Conservation (phyloP, 2,888 invertebrate species). For the Eristalinus sepulchralis region DNA sequence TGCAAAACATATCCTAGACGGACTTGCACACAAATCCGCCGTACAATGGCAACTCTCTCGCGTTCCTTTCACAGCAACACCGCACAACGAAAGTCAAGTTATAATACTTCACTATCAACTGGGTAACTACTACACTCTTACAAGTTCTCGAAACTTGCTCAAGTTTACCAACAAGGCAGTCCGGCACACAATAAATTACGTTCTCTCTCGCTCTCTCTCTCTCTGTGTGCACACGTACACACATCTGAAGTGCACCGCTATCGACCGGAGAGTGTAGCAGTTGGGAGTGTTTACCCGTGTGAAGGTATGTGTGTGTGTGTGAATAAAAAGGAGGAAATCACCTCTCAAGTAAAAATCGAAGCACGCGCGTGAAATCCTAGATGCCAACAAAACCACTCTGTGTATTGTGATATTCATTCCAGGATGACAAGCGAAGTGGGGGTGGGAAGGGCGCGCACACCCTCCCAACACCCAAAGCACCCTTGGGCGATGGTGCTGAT, state of each 20-base stretch:
- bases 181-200: not conserved
- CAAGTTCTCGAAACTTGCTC: conserved; percentile 36
- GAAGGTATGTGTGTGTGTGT: not conserved
- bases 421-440: not conserved
- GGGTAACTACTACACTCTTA: conserved; percentile 33
- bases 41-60: no score
- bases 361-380: conserved; percentile 66
- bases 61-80: conserved; percentile 22
- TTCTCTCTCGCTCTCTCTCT: no score
- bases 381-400: conserved; percentile 54
- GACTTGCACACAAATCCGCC: no score
- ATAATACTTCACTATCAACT: conserved; percentile 10
- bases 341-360: conserved; percentile 67
- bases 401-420: conserved; percentile 53
- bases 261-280: not conserved
- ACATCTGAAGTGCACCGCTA: not conserved
- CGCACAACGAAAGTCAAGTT: conserved; percentile 7
- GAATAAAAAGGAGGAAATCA: conserved; percentile 50
- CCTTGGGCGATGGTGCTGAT: not conserved
- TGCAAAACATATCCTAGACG: no score
- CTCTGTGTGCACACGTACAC: not conserved
- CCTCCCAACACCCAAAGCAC: no score
- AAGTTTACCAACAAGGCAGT: conserved; percentile 22
- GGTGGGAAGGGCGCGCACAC: not conserved
- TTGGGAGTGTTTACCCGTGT: not conserved